Conservation (phyloP, 2,113 vertebrate species). For the Rhinolophus ferrumequinum region DNA sequence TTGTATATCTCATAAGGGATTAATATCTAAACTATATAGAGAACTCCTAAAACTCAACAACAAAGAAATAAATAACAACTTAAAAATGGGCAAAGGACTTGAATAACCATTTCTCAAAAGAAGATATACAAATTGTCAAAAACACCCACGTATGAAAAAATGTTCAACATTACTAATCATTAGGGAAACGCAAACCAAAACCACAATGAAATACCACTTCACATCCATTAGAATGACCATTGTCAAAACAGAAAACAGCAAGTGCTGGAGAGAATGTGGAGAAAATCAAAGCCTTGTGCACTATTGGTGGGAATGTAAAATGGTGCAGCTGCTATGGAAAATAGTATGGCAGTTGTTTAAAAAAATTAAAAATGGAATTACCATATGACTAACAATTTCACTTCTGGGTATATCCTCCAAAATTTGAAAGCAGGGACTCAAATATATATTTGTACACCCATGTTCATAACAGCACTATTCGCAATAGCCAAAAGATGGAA, state of each 20-base stretch:
- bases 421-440: background rate
- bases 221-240: background rate
- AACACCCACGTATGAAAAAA: background rate
- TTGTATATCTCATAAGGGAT: background rate
- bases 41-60: background rate
- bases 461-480: background rate
- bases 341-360: background rate
- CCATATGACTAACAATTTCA: background rate
- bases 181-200: background rate
- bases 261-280: background rate
- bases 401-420: background rate
- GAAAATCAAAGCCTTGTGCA: background rate
- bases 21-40: background rate
- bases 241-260: background rate
- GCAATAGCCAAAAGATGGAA: background rate
- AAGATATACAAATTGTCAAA: background rate
- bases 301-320: background rate
- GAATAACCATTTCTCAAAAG: background rate
- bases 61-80: background rate
- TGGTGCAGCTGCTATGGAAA: background rate
- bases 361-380: background rate
- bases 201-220: background rate
- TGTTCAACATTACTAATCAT: background rate
- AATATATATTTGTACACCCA: background rate
- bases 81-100: background rate